Conservation (phyloP, 2,797 vertebrate genomes). For the Micropoecilia bifurca region DNA sequence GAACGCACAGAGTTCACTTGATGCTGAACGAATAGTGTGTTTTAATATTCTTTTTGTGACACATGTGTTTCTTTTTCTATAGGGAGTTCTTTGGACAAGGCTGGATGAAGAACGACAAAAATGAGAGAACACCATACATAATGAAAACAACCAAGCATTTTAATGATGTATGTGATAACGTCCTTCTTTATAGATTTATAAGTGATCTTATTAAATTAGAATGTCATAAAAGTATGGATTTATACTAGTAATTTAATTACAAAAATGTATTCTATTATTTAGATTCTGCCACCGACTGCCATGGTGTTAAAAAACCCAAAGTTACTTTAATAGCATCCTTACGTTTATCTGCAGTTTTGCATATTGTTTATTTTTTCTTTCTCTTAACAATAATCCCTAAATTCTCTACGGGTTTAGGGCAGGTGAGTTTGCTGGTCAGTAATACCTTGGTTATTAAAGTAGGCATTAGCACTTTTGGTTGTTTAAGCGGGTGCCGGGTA, state of each 20-base stretch:
- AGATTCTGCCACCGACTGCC: background rate
- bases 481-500: background rate
- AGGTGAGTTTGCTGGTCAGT: background rate
- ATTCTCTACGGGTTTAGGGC: background rate
- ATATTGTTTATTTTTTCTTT: background rate
- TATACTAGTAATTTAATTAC: background rate
- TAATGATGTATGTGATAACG: slow-evolving; percentile 87
- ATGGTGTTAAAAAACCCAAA: background rate
- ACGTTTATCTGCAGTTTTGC: background rate
- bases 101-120: slow-evolving; percentile 98
- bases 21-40: background rate
- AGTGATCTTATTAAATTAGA: background rate
- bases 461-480: background rate
- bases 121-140: slow-evolving; percentile 93
- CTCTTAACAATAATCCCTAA: background rate
- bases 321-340: background rate
- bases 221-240: background rate
- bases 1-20: background rate
- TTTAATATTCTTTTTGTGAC: slow-evolving; percentile 4
- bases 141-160: slow-evolving; percentile 98
- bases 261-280: background rate
- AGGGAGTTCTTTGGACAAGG: slow-evolving; percentile 98
- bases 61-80: slow-evolving; percentile 16
- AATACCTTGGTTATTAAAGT: background rate
- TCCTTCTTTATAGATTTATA: background rate